Conservation (phyloP, 1,140 invertebrate species). For the Cotesia typhae region DNA sequence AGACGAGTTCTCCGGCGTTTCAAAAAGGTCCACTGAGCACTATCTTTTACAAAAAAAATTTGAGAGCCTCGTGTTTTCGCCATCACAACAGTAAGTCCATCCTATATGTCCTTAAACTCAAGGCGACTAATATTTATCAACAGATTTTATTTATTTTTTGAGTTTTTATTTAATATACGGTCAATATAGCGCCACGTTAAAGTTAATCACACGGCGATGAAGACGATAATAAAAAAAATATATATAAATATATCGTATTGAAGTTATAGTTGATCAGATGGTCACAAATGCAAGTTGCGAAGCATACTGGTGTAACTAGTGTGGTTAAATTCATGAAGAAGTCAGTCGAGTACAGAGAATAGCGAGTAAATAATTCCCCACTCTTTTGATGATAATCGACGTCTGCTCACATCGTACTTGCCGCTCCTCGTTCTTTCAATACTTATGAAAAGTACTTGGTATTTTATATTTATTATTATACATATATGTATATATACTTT, state of each 20-base stretch:
- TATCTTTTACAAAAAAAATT: conserved; percentile 5
- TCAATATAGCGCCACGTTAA: no score
- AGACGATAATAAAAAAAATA: neutral
- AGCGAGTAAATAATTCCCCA: conserved; percentile 53
- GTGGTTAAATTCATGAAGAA: no score
- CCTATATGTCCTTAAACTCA: neutral
- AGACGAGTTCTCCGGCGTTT: conserved; percentile 28
- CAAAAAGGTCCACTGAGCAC: conserved; percentile 25
- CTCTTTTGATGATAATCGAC: conserved; percentile 4
- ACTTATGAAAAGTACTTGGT: neutral
- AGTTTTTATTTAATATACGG: no score
- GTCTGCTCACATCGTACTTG: conserved; percentile 22
- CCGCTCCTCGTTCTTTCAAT: neutral
- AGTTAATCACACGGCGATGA: no score
- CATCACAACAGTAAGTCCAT: conserved; percentile 30
- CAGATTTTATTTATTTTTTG: no score
- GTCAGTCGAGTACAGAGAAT: conserved; percentile 35
- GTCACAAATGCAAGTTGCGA: conserved; percentile 30
- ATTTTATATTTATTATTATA: conserved; percentile 23
- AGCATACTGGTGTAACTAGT: conserved; percentile 37
- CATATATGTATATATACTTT: neutral
- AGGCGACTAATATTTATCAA: no score
- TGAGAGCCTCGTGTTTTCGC: conserved; percentile 17
- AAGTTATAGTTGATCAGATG: neutral
- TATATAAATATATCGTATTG: no score